Percentiles rank a stretch among this genome's conserved stretches.
phyloP scores from a whole-genome alignment of 1,140 invertebrate genomes.

The Formica exsecta region DNA sequence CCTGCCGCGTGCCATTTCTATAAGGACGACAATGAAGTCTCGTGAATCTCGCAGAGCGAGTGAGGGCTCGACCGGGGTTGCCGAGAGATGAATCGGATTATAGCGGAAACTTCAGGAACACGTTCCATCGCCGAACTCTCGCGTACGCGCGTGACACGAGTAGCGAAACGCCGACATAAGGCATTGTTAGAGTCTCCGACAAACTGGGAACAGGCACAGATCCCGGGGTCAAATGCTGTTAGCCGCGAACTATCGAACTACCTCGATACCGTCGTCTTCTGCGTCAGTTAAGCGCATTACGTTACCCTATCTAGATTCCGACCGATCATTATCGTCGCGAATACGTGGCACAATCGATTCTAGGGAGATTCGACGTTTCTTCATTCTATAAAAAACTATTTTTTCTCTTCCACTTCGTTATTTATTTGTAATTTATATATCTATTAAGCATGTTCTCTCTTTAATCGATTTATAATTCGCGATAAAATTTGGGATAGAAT shows the following conservation, averaged over 20 bases:
- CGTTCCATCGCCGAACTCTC: constrained; percentile 49
- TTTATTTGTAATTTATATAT: background rate
- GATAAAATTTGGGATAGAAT: too few species aligned
- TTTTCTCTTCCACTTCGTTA: background rate
- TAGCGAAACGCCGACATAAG: constrained; percentile 72
- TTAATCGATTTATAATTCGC: too few species aligned
- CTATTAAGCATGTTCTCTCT: background rate
- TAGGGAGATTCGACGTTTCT: background rate
- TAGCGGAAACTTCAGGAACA: constrained; percentile 68
- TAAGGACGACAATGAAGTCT: constrained; percentile 61
- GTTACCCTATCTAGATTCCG: constrained; percentile 50
- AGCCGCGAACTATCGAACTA: constrained; percentile 62
- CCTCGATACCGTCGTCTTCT: constrained; percentile 50
- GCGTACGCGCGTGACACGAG: constrained; percentile 41
- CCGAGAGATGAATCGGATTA: constrained; percentile 69
- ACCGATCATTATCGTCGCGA: constrained; percentile 34
- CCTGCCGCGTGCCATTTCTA: constrained; percentile 49
- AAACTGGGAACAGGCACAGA: constrained; percentile 60
- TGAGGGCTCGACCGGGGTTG: background rate
- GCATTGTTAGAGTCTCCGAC: constrained; percentile 73
- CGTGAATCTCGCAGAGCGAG: constrained; percentile 13
- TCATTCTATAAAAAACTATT: background rate
- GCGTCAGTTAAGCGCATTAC: constrained; percentile 68
- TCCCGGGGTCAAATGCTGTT: constrained; percentile 74
- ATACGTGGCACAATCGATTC: background rate